Conservation (phyloP, 2,888 invertebrate genomes). For the Argyresthia goedartella region DNA sequence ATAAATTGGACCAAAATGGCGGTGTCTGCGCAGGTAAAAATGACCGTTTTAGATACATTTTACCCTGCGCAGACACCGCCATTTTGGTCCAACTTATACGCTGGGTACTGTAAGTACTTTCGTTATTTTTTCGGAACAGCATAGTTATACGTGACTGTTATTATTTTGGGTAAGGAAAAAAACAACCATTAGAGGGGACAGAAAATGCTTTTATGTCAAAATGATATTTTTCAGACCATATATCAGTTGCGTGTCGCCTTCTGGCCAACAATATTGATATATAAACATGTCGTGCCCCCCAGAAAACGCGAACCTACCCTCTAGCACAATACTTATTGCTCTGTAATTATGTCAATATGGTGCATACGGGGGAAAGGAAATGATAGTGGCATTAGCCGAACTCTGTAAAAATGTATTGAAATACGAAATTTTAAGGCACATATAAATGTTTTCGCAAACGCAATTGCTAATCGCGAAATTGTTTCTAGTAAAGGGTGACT, state of each 20-base stretch:
- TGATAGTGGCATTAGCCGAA: neutral
- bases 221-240: constrained; percentile 21
- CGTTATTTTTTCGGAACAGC: too few relatives aligned
- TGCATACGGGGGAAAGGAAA: constrained; percentile 10
- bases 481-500: neutral
- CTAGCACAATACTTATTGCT: constrained; percentile 20
- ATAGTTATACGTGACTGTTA: too few relatives aligned
- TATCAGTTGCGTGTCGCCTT: constrained; percentile 26
- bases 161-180: neutral
- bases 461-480: neutral
- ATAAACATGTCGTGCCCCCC: constrained; percentile 18
- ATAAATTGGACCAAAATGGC: too few relatives aligned
- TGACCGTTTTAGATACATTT: too few relatives aligned
- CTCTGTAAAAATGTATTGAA: neutral
- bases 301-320: constrained; percentile 19
- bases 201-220: constrained; percentile 24
- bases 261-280: constrained; percentile 33
- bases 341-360: constrained; percentile 27
- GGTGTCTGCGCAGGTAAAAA: too few relatives aligned
- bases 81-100: too few relatives aligned
- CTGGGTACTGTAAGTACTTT: too few relatives aligned
- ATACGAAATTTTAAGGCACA: neutral
- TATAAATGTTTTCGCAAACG: neutral
- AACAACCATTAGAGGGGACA: constrained; percentile 12
- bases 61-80: too few relatives aligned